A percentile compares a stretch with the other conserved stretches of the same genome.
phyloP scores from a whole-genome alignment of 2,113 vertebrate genomes.

The Choloepus hoffmanni region DNA sequence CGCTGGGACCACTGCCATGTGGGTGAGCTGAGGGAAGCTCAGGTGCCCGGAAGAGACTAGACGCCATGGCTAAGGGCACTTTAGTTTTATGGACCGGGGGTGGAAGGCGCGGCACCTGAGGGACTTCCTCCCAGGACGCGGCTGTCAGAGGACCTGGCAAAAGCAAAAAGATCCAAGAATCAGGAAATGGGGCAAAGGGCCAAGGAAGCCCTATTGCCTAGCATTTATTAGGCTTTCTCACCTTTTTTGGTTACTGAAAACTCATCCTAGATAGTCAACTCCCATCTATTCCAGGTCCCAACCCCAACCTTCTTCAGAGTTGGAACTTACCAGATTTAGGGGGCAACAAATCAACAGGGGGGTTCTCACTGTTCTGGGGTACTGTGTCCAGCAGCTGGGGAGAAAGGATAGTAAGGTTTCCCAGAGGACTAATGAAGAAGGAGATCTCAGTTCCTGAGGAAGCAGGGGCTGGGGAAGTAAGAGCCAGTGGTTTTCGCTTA shows the following conservation, averaged over 20 bases:
- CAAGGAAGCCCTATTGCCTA: neutral
- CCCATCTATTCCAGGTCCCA: neutral
- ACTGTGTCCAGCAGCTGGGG: conserved; percentile 72
- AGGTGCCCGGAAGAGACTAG: conserved; percentile 67
- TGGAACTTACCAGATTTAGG: conserved; percentile 75
- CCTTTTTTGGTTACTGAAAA: neutral
- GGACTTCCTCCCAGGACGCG: conserved; percentile 72
- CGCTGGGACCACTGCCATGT: conserved; percentile 59
- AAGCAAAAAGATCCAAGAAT: neutral
- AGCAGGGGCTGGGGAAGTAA: neutral
- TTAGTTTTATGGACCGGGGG: conserved; percentile 83
- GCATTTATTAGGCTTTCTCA: neutral
- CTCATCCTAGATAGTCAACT: neutral
- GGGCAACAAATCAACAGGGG: conserved; percentile 59
- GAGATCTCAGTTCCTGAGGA: neutral
- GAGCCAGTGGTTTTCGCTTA: neutral
- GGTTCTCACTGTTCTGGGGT: conserved; percentile 70
- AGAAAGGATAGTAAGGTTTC: neutral
- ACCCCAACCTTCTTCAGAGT: neutral
- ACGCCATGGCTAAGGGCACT: conserved; percentile 70
- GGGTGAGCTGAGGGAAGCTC: conserved; percentile 44
- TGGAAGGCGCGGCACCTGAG: conserved; percentile 67
- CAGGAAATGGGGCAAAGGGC: neutral
- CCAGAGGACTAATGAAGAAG: neutral
- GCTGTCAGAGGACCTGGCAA: conserved; percentile 55